phyloP scores from a whole-genome alignment of 1,140 invertebrate species.

The Carposina sasakii region DNA sequence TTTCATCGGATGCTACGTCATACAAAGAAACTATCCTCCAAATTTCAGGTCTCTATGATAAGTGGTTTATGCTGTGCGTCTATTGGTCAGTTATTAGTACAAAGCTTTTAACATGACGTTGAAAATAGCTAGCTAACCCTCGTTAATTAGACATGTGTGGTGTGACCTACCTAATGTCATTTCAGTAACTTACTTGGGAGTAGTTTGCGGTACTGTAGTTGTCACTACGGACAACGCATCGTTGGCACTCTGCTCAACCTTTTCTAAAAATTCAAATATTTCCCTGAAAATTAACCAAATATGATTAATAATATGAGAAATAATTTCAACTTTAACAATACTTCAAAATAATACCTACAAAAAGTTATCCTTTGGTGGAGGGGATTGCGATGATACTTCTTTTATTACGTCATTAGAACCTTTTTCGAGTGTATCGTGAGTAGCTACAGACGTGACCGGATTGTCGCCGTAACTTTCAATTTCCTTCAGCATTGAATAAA shows the following conservation, averaged over 20 bases:
- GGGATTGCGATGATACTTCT: constrained; percentile 20
- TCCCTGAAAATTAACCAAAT: constrained; percentile 48
- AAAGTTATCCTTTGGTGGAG: constrained; percentile 58
- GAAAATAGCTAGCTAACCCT: no score
- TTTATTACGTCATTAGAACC: constrained; percentile 37
- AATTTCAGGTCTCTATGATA: no score
- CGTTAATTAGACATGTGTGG: no score
- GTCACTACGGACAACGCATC: constrained; percentile 61
- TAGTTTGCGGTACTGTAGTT: constrained; percentile 43
- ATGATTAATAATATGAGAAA: neutral
- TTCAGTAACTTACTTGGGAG: constrained; percentile 60
- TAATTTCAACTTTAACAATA: neutral
- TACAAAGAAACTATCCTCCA: no score
- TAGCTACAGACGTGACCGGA: constrained; percentile 36
- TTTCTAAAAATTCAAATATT: constrained; percentile 68
- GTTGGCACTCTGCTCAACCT: constrained; percentile 66
- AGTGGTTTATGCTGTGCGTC: no score
- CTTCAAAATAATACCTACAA: constrained; percentile 35
- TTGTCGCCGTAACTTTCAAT: constrained; percentile 65
- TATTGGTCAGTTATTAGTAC: no score
- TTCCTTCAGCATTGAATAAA: constrained; percentile 69
- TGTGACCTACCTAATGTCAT: no score
- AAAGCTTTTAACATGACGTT: no score
- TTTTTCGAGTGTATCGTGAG: constrained; percentile 17
- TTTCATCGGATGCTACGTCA: no score